Evolutionary conservation across 2,113 vertebrate genomes (phyloP).

Genomic region (Phocoena phocoena): DNA sequence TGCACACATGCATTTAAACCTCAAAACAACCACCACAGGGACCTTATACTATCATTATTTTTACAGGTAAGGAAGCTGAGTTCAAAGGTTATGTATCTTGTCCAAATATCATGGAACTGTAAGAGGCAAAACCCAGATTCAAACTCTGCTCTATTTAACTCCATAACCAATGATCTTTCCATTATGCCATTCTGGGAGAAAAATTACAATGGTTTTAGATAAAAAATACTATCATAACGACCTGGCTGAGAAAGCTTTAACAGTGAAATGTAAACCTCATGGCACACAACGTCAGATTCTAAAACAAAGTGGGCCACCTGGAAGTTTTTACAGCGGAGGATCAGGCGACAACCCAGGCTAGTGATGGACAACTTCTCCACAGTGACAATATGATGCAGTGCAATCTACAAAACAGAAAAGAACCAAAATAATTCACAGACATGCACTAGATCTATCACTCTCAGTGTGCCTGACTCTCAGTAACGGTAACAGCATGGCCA

Average conservation of each 20-base stretch:
- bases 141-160: slow-evolving; percentile 11
- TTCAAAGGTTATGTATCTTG: slow-evolving; percentile 6
- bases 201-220: neutral
- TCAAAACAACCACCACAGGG: neutral
- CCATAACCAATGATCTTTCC: neutral
- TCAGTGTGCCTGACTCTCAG: neutral
- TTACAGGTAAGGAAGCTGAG: neutral
- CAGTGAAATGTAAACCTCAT: slow-evolving; percentile 86
- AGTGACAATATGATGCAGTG: slow-evolving; percentile 87
- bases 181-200: neutral
- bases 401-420: slow-evolving; percentile 80
- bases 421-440: neutral
- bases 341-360: slow-evolving; percentile 82
- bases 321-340: slow-evolving; percentile 89
- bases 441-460: neutral
- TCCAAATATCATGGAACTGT: neutral
- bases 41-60: neutral
- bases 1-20: neutral
- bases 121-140: neutral
- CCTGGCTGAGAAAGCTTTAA: slow-evolving; percentile 89
- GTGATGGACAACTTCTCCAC: slow-evolving; percentile 86
- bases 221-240: slow-evolving; percentile 57
- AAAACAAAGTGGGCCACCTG: slow-evolving; percentile 85
- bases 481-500: neutral
- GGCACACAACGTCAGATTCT: slow-evolving; percentile 85